Evolutionary conservation across 2,888 invertebrate species (phyloP), one percentile per base, ranked within the genome.

Genomic region (Gerris lacustris): DNA sequence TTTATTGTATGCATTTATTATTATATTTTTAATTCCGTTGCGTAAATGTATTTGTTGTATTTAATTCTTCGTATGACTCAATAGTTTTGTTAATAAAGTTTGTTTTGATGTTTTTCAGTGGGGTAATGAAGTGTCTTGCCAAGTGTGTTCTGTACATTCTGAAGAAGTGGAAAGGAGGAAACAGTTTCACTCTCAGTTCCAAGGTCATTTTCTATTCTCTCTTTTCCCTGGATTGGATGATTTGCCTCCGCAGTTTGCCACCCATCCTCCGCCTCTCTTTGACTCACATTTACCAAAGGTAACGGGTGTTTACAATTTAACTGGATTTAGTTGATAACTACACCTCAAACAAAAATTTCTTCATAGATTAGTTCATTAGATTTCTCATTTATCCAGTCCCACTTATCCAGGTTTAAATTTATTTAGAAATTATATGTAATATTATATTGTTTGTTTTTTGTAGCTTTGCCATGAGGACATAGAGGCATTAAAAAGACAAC

Each of bases 171-270:
- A 84, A 6, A 82, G 89, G 9, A 84, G 98, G 63, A 87, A 90
- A 75, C 87, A 89, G 7, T 96, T 96, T 79, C 87, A 88, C 76
- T 78, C 82, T 0, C 84, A 87, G 73, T 91, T 94, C 77, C 91
- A 92, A 44, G 91, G 91, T 0, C 97, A 92, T 77, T 92, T 92
- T 79, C 83, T 98, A 6, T 88, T 87, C 74, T 86, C 88, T 11
- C 81, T 98, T 64, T 98, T 98, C 81, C 92, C 93, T 0, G 96
- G 96, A 0, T 86, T 97, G 84, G 88, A 90, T 69, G 96, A 96
- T 77, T 82, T 88, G 73, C 89, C 90, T 5, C 83, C 88, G 0
- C 79, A 85, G 0, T 96, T 91, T 80, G 94, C 92, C 69, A 92
- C 90, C 5, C 87, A 89, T 78, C 86, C 89, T 71, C 92, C 92